Evolutionary conservation across 1,140 invertebrate species (phyloP), one percentile per base, ranked within the genome.

Genomic region (Drosophila suzukii): DNA sequence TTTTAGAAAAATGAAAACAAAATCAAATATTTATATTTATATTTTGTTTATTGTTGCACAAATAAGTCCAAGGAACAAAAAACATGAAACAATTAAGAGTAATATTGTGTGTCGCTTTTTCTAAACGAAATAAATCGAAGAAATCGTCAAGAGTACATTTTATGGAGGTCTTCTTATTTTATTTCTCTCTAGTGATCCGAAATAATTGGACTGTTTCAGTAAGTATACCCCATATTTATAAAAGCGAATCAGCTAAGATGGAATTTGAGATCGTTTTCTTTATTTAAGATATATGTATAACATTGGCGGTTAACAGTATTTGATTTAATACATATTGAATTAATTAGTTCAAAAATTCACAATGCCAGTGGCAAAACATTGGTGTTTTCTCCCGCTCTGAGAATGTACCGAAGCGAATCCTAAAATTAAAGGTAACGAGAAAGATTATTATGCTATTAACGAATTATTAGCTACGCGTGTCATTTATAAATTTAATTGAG

Each of bases 51-150:
- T 62, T 77, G 74, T 77, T 76, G 74, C 74, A 77, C 75, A 77
- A 75, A 75, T 32, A 71, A 71, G 67, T 71, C 63, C 36, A 67
- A 46, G 51, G 27, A 75, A 49, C 47, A 53, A 41, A 20, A 54
- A 41, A 55, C 50, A 65, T 38, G 15, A 73, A 61, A 38, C 41
- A 60, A 44, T 34, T 34, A 59, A 73, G 41, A 66, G 38, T 39
- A 75, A 53, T 61, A 54, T 41, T 68, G 77, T 77, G 77, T 84
- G 81, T 84, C 81, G 81, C 81, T 84, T 84, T 83, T 84, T 84
- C 81, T 84, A 84, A 61, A 84, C 67, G 68, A 83, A 83, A 83
- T 79, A 78, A 83, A 79, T 58, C 36, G 55, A 79, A 59, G 56
- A 68, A 71, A 65, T 51, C 60, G 65, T 49, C 39, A 73, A 57